Evolutionary conservation across 2,797 vertebrate genomes (phyloP).

Genomic region (Otolemur crassicaudatus): DNA sequence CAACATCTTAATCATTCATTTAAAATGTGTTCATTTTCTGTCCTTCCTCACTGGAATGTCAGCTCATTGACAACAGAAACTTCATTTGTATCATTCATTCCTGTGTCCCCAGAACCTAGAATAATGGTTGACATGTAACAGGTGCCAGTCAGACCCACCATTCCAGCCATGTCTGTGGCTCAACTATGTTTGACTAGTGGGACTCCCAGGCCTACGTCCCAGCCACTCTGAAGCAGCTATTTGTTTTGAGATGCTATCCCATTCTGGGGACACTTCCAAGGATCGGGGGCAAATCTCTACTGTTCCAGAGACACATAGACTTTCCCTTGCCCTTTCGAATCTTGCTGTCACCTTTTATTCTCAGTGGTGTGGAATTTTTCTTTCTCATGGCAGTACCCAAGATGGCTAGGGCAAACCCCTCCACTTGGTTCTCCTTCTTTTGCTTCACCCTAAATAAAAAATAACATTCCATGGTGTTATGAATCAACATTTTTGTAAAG

Average conservation of each 20-base stretch:
- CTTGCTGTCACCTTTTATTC: not conserved
- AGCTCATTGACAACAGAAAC: not conserved
- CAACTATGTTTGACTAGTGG: not conserved
- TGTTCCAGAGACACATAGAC: not conserved
- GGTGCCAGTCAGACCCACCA: not conserved
- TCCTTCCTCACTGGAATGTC: not conserved
- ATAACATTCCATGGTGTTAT: slow-evolving; percentile 12
- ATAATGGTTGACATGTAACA: not conserved
- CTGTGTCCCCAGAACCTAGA: not conserved
- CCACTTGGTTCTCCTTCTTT: not conserved
- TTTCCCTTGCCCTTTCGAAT: not conserved
- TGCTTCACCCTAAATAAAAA: not conserved
- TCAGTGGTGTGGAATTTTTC: not conserved
- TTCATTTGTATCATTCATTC: slow-evolving; percentile 23
- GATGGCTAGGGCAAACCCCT: not conserved
- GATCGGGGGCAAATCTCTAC: not conserved
- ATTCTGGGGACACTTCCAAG: not conserved
- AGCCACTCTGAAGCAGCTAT: not conserved
- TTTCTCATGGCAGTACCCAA: not conserved
- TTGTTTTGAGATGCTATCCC: not conserved
- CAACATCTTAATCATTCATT: not conserved
- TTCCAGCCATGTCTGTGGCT: not conserved
- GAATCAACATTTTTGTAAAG: not conserved
- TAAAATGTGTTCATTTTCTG: slow-evolving; percentile 50
- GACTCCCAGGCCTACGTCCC: not conserved